phyloP scores from a whole-genome alignment of 1,140 invertebrate species.

The Tetranychus cinnabarinus region DNA sequence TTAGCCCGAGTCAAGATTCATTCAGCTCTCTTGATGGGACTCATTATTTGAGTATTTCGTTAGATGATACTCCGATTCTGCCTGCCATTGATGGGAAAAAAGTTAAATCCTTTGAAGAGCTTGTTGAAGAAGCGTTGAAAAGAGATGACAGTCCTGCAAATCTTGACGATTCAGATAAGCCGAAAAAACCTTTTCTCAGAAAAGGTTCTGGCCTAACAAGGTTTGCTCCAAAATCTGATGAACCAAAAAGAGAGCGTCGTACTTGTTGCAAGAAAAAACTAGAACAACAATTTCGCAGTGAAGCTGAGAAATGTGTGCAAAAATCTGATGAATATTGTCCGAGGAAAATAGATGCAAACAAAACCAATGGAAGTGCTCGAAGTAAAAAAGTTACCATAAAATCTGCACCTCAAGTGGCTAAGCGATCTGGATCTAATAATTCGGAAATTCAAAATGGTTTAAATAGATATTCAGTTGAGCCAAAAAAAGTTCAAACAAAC shows the following conservation, averaged over 20 bases:
- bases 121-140: not conserved
- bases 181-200: constrained; percentile 4
- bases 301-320: too few relatives aligned
- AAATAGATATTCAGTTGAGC: too few relatives aligned
- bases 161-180: not conserved
- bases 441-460: too few relatives aligned
- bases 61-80: not conserved
- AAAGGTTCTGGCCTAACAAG: constrained; percentile 2
- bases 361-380: too few relatives aligned
- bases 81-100: constrained; percentile 1
- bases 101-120: constrained; percentile 1
- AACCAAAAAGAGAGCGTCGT: not conserved
- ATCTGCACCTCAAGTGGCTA: too few relatives aligned
- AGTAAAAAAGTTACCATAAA: too few relatives aligned
- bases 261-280: not conserved
- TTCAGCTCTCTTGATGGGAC: too few relatives aligned
- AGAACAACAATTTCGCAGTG: not conserved
- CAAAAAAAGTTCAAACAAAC: too few relatives aligned
- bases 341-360: too few relatives aligned
- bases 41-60: not conserved
- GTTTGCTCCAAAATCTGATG: not conserved
- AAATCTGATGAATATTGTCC: too few relatives aligned
- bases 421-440: too few relatives aligned
- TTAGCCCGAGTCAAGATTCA: too few relatives aligned
- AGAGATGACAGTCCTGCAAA: not conserved